Conservation (phyloP, 2,113 vertebrate genomes). For the Nansenia antarctica region DNA sequence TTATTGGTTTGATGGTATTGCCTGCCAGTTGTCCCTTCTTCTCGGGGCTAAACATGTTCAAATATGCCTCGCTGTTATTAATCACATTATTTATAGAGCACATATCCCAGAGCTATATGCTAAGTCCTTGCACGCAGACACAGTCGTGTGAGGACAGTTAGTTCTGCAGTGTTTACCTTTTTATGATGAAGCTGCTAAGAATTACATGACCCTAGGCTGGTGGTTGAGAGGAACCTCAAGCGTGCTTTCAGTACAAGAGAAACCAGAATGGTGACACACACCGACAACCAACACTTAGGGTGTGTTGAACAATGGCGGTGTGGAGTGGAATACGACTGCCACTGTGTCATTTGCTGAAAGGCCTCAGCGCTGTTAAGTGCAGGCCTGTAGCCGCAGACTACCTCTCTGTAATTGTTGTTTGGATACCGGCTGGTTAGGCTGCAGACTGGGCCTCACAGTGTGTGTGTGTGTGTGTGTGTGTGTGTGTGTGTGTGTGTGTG, state of each 20-base stretch:
- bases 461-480: conserved; percentile 1
- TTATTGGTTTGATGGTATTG: conserved; percentile 30
- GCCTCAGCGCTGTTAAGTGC: neutral
- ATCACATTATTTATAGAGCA: no score
- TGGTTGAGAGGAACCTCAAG: neutral
- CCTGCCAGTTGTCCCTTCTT: conserved; percentile 27
- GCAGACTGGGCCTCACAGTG: neutral
- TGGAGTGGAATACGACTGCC: neutral
- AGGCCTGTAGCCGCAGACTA: conserved; percentile 2
- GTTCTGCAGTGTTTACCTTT: neutral
- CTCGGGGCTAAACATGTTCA: neutral
- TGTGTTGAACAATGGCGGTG: neutral
- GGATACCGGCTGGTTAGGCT: no score
- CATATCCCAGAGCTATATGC: no score
- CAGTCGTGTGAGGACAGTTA: neutral
- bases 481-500: conserved; percentile 10
- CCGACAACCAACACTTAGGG: conserved; percentile 14
- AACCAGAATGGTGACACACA: conserved; percentile 26
- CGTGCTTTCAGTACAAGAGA: conserved; percentile 9
- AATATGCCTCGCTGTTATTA: conserved; percentile 31
- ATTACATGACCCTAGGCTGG: neutral
- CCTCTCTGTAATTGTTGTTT: conserved; percentile 12
- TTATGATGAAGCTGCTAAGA: neutral
- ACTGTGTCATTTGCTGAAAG: conserved; percentile 11
- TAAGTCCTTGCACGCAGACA: neutral